Conservation (phyloP, 2,888 invertebrate genomes). For the Tipula vernalis region DNA sequence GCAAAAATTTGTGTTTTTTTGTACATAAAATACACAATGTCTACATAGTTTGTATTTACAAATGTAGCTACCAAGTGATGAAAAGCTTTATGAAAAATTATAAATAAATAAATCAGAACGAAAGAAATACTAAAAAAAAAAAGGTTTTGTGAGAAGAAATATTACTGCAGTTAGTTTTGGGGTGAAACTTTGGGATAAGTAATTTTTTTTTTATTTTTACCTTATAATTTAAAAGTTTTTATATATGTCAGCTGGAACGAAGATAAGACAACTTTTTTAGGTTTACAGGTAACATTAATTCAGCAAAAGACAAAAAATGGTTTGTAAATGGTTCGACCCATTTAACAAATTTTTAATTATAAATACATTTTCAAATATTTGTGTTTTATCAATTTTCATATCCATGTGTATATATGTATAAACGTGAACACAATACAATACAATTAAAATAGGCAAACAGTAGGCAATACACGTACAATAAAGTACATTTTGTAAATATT, state of each 20-base stretch:
- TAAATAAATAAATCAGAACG: neutral
- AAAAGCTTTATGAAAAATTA: neutral
- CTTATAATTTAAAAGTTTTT: neutral
- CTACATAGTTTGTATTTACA: neutral
- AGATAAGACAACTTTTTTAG: neutral
- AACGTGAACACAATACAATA: neutral
- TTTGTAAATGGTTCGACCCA: neutral
- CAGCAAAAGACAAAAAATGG: neutral
- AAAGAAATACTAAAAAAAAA: neutral
- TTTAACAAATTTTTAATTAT: neutral
- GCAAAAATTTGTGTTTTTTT: neutral
- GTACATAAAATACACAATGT: neutral
- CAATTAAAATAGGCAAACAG: neutral
- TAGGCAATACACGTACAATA: neutral
- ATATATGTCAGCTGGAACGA: neutral
- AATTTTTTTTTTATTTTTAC: neutral
- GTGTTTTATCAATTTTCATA: neutral
- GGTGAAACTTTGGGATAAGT: neutral
- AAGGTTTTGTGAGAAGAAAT: neutral
- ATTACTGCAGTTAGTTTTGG: neutral
- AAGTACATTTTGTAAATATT: neutral
- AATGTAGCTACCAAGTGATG: neutral
- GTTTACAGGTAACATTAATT: neutral
- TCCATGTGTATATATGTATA: neutral
- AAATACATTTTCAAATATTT: neutral